These are phyloP conservation scores for Bubo blakistoni DNA, from an alignment of 2,113 vertebrate genomes.

Conservation along the genomic window DNA sequence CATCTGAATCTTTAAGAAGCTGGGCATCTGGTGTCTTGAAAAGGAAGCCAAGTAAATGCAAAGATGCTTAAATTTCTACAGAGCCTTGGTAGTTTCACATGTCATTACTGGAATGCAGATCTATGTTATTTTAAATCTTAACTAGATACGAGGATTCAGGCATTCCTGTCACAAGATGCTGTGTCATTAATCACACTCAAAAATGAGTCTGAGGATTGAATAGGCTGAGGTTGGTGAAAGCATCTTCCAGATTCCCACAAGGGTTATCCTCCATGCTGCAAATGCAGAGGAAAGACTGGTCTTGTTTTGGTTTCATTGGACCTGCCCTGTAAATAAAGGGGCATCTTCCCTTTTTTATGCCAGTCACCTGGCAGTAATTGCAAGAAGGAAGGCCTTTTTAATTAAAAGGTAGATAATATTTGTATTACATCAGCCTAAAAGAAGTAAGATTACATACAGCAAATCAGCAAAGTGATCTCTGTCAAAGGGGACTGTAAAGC, in stretches of 20 bases:
- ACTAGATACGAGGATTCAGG: neutral
- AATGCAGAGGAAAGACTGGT: neutral
- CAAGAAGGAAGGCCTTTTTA: neutral
- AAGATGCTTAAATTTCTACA: neutral
- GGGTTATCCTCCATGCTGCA: neutral
- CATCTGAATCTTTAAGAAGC: neutral
- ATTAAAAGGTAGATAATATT: neutral
- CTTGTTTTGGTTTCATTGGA: neutral
- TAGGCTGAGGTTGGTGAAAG: neutral
- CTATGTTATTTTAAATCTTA: neutral
- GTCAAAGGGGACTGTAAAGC: neutral
- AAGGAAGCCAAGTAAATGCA: neutral
- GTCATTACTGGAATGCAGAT: neutral
- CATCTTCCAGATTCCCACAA: neutral
- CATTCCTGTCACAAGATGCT: neutral
- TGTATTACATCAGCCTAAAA: neutral
- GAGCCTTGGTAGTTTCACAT: accelerated
- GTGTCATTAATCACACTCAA: neutral
- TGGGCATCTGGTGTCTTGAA: neutral
- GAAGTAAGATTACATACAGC: neutral
- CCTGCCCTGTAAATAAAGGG: neutral
- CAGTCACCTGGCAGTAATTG: neutral
- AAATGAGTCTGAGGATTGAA: neutral
- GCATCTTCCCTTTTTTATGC: neutral
- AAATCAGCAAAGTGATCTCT: neutral